Evolutionary conservation across 2,888 invertebrate species (phyloP).

Genomic region (Melinopterus prodromus): DNA sequence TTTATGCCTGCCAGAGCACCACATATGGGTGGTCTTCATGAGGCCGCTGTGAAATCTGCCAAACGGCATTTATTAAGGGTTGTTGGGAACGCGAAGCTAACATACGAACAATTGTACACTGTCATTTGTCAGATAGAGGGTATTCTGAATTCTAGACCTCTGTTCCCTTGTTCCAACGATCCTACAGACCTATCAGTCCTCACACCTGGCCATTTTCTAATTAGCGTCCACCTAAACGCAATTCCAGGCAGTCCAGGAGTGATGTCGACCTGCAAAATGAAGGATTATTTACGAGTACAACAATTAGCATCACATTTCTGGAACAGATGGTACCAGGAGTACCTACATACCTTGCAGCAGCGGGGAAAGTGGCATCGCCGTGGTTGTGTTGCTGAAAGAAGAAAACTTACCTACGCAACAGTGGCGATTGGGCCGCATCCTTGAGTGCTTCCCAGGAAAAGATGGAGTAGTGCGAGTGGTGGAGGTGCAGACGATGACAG

Average conservation of each 20-base stretch:
- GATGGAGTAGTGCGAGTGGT: not conserved
- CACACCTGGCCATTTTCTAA: not conserved
- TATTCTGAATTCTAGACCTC: not conserved
- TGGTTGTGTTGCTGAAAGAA: not conserved
- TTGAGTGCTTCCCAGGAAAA: not conserved
- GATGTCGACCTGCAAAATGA: not conserved
- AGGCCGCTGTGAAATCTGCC: not conserved
- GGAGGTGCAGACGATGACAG: not conserved
- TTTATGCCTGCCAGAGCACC: not conserved
- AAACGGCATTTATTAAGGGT: not conserved
- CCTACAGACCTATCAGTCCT: not conserved
- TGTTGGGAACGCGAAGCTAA: no score
- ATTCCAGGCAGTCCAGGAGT: not conserved
- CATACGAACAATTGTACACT: not conserved
- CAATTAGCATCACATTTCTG: not conserved
- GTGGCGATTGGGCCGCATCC: constrained; percentile 4
- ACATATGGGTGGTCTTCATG: not conserved
- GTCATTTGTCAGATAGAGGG: not conserved
- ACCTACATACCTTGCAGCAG: not conserved
- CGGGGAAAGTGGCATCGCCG: not conserved
- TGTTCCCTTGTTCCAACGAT: not conserved
- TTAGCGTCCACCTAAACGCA: not conserved
- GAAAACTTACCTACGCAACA: not conserved
- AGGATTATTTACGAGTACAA: not conserved
- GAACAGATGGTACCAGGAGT: not conserved